Base-by-base conservation (phyloP, 2,113 vertebrate species). In the Malurus melanocephalus region DNA sequence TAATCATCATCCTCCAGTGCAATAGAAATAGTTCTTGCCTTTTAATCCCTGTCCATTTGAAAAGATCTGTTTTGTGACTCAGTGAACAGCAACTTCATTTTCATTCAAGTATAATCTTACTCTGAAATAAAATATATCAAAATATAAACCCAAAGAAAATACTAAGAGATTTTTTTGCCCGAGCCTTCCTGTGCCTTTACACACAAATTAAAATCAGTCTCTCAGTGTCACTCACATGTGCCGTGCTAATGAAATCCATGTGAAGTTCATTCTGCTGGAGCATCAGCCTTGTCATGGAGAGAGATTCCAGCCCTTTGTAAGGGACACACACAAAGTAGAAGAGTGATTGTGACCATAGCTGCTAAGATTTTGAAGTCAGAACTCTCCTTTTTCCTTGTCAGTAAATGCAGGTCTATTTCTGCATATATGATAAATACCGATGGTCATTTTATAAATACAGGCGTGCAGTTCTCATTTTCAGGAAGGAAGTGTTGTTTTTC, bases 161-260 rank as follows among this genome's bases (percentile, higher is more conserved):
- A 42, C 26, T 18, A 43, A 26, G 10, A 57, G 13, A 2, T 23
- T 16, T 66, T 55, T 76, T 67, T 78, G 3, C 59, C 28, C 0
- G 0, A 24, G 42, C 45, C 53, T 42, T 80, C 23, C 12, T 66
- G 7, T 49, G 55, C 77, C 33, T 72, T 61, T 49, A 32, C 30
- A 24, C 13, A 9, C 27, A 48, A 59, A 65, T 60, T 51, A 72
- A 53, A 81, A 64, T 35, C 23, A 7, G 73, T 46, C 30, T 69
- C 38, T 67, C 2, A 32, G 1, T 20, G 23, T 79, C 33, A 49
- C n/a, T 77, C 46, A 11, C 1, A 0, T n/a, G 23, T 40, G 49
- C 53, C 27, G 3, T 60, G 53, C 16, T 35, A 15, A 24, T 67
- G 53, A 78, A 78, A 30, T 55, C 43, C 38, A 43, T 0, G 6